A percentile compares a stretch with the other conserved stretches of the same genome.
These are phyloP conservation scores for Ericerus pela DNA, from an alignment of 1,140 invertebrate species.

Conservation along the genomic window DNA sequence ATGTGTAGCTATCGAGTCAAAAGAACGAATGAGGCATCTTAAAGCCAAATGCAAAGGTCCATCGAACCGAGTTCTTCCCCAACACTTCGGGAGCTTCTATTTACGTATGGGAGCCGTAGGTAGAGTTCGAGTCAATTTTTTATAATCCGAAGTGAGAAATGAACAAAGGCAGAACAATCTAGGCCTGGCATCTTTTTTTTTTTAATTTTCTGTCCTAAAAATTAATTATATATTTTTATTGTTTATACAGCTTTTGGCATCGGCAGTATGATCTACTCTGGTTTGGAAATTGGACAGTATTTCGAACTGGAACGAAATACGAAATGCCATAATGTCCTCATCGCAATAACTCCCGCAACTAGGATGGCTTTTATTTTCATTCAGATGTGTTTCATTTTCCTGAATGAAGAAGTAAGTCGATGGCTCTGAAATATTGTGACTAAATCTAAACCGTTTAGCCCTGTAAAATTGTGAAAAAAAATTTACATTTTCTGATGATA, in stretches of 20 bases:
- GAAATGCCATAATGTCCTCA: slow-evolving; percentile 71
- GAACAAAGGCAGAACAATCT: too few relatives aligned
- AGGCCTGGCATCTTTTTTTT: too few relatives aligned
- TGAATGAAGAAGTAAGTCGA: slow-evolving; percentile 70
- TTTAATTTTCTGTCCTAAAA: not conserved
- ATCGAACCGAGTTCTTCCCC: too few relatives aligned
- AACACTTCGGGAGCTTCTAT: slow-evolving; percentile 84
- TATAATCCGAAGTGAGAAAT: not conserved
- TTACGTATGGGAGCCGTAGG: slow-evolving; percentile 81
- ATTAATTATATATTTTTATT: not conserved
- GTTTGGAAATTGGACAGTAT: slow-evolving; percentile 82
- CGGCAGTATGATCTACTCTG: slow-evolving; percentile 88
- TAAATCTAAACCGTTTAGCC: too few relatives aligned
- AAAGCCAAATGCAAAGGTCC: too few relatives aligned
- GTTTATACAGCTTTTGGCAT: slow-evolving; percentile 66
- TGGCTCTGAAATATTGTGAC: too few relatives aligned
- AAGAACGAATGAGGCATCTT: too few relatives aligned
- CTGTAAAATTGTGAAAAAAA: too few relatives aligned
- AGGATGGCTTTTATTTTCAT: slow-evolving; percentile 87
- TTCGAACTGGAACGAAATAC: slow-evolving; percentile 73
- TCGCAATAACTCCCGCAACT: slow-evolving; percentile 69
- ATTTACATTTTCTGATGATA: too few relatives aligned
- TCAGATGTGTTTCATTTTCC: slow-evolving; percentile 92
- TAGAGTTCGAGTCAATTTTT: slow-evolving; percentile 27
- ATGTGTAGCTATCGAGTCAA: too few relatives aligned